Evolutionary conservation across 2,113 vertebrate species (phyloP).

Genomic region (Podarcis muralis): DNA sequence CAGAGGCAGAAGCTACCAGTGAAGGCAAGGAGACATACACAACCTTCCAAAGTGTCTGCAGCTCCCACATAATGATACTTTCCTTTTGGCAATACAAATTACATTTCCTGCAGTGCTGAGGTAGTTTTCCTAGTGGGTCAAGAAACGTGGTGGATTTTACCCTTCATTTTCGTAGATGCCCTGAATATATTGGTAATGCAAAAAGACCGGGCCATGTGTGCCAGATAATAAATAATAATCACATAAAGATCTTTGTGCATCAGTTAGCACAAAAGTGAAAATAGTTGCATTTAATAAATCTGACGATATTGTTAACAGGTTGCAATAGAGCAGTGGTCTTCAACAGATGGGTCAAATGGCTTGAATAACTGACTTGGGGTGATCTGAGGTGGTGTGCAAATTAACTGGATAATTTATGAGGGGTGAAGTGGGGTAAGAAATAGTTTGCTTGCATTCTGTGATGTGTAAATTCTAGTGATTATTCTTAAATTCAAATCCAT

Average conservation of each 20-base stretch:
- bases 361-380: too few relatives aligned
- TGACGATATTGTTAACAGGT: neutral
- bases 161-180: conserved; percentile 14
- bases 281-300: neutral
- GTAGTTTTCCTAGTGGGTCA: conserved; percentile 67
- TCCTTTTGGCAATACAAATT: conserved; percentile 68
- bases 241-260: neutral
- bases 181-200: conserved; percentile 42
- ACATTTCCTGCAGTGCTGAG: conserved; percentile 65
- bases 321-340: neutral
- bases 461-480: too few relatives aligned
- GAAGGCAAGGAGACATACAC: conserved; percentile 63
- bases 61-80: conserved; percentile 67
- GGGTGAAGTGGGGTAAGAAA: too few relatives aligned
- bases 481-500: too few relatives aligned
- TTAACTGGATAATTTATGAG: too few relatives aligned
- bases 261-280: neutral
- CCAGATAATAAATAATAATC: conserved; percentile 21
- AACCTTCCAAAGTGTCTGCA: conserved; percentile 64
- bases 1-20: conserved; percentile 53
- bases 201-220: neutral
- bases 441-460: too few relatives aligned
- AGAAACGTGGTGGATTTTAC: conserved; percentile 68
- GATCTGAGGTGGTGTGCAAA: too few relatives aligned
- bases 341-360: neutral